Conservation (phyloP, 2,888 invertebrate species). For the Polydesmus complanatus region DNA sequence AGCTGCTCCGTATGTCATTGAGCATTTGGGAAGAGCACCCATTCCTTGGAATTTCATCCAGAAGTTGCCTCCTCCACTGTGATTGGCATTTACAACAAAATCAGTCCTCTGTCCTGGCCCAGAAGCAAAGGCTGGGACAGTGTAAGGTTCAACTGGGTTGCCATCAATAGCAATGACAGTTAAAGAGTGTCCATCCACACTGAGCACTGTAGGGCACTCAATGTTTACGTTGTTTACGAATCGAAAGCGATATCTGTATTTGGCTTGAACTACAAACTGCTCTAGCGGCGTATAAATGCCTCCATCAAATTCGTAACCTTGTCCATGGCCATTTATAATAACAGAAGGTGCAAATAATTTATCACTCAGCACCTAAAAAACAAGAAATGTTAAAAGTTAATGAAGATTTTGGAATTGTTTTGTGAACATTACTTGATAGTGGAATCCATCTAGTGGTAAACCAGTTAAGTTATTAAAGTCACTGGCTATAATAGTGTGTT, state of each 20-base stretch:
- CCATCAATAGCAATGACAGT: slow-evolving; percentile 6
- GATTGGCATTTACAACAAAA: slow-evolving; percentile 61
- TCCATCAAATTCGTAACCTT: neutral
- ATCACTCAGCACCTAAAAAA: too few species aligned
- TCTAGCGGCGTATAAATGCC: neutral
- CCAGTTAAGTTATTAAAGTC: slow-evolving; percentile 58
- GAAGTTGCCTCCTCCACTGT: slow-evolving; percentile 60
- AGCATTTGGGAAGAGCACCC: too few species aligned
- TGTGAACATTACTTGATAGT: too few species aligned
- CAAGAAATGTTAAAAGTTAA: neutral
- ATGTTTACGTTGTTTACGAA: neutral
- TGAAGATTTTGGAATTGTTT: too few species aligned
- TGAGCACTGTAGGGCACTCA: neutral
- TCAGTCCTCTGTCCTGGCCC: slow-evolving; percentile 83
- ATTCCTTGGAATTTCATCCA: slow-evolving; percentile 68
- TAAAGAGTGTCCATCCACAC: neutral
- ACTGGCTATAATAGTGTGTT: slow-evolving; percentile 68
- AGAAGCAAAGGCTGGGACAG: slow-evolving; percentile 51
- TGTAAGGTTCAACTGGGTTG: neutral
- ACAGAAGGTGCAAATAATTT: neutral
- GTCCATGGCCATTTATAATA: neutral
- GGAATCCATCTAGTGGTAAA: neutral
- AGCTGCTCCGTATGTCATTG: too few species aligned
- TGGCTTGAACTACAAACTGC: neutral
- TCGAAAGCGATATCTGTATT: neutral